Evolutionary conservation across 35 echinoderm and acorn worm genomes (phyloP).

Genomic region (Lytechinus pictus): DNA sequence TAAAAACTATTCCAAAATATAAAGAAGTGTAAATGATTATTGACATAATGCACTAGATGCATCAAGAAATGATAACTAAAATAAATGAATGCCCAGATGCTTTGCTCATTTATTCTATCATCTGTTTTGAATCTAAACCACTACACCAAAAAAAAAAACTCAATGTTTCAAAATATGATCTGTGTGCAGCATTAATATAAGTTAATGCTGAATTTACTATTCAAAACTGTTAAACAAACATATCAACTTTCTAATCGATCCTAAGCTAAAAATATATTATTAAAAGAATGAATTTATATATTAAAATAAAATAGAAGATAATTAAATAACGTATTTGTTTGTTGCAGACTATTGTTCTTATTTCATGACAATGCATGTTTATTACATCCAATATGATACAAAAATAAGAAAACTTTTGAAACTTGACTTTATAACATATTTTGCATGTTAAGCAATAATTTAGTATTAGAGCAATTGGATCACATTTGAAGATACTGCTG

Average conservation of each 20-base stretch:
- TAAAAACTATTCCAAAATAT: not conserved
- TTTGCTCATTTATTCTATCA: not conserved
- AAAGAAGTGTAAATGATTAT: slow-evolving; percentile 30
- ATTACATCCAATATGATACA: not conserved
- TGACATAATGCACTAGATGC: slow-evolving; percentile 27
- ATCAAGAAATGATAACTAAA: not conserved
- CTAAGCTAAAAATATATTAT: too few relatives aligned
- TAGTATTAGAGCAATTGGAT: not conserved
- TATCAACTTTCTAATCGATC: too few relatives aligned
- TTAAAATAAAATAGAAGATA: not conserved
- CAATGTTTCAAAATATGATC: too few relatives aligned
- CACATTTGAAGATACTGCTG: not conserved
- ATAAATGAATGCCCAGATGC: not conserved
- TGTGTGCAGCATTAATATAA: not conserved
- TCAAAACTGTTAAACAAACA: not conserved
- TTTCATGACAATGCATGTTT: not conserved
- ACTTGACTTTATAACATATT: not conserved
- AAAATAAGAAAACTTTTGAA: too few relatives aligned
- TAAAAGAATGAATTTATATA: too few relatives aligned
- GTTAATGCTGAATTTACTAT: not conserved
- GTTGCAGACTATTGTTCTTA: not conserved
- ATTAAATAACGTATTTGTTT: not conserved
- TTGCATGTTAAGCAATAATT: not conserved
- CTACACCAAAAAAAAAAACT: not conserved
- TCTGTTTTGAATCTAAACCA: not conserved